Evolutionary conservation across 2,113 vertebrate genomes (phyloP), one percentile per base, ranked within the genome.

Genomic region (Tragelaphus buxtoni): DNA sequence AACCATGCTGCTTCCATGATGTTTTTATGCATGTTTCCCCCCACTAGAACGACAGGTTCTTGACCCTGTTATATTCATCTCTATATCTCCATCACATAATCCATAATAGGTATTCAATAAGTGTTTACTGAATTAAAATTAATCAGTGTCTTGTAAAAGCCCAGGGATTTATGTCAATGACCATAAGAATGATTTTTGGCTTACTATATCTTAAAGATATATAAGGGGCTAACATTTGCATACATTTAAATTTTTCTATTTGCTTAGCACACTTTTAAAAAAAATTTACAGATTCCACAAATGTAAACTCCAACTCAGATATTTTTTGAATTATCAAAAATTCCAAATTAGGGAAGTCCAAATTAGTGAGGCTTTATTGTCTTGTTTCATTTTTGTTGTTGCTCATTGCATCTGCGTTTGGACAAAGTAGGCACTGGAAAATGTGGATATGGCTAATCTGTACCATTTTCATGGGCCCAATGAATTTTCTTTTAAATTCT

Each of bases 111-210:
- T 90, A 76, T 86, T 90, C 22, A 94, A 63, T 95, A 95, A 69
- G 82, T 92, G 86, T 79, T 93, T 97, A 22, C 92, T 90, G 22
- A 81, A 93, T 91, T 96, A 91, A 96, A 96, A 91, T 93, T 47
- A 94, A 92, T 86, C 77, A 88, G 18, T 83, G 14, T 74, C 55
- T 90, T 93, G 14, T 55, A 85, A 86, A 93, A 49, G 45, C 81
- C 74, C 82, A 20, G n/a, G 45, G 24, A 69, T 92, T 96, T 95
- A 92, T 86, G n/a, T 96, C 30, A 87, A 35, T 94, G 63, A 87
- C 65, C 26, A 74, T 63, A 61, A 89, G 84, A 82, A 92, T 90
- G n/a, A 72, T 58, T 96, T 95, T 82, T 61, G 26, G 82, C 63
- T 83, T 92, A 90, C 45, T 55, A 9, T 95, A 93, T 92, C 89